Evolutionary conservation across 2,888 invertebrate species (phyloP).

Genomic region (Strigamia maritima): DNA sequence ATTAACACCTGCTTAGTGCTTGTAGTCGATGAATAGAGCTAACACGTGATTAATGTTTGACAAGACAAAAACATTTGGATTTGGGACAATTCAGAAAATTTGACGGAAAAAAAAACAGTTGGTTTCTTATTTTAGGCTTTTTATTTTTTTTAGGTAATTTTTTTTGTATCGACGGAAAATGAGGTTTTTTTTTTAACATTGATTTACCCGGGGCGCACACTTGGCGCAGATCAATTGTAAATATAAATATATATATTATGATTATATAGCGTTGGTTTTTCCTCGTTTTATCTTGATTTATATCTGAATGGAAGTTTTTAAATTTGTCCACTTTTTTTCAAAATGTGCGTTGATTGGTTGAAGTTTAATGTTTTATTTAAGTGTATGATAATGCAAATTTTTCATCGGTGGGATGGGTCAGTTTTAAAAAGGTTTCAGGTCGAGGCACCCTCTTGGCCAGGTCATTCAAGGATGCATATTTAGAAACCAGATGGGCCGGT

Average conservation of each 20-base stretch:
- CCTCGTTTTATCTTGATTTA: background rate
- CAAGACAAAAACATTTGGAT: too few relatives aligned
- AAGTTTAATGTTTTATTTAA: background rate
- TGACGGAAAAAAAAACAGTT: background rate
- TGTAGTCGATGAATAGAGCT: background rate
- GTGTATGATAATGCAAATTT: background rate
- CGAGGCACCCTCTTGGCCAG: slow-evolving; percentile 32
- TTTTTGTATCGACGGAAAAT: too few relatives aligned
- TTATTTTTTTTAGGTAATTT: too few relatives aligned
- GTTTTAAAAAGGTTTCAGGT: slow-evolving; percentile 34
- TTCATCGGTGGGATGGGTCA: slow-evolving; percentile 12
- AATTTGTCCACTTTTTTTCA: background rate
- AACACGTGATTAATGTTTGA: background rate
- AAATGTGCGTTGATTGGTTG: background rate
- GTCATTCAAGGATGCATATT: slow-evolving; percentile 34
- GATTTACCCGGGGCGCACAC: too few relatives aligned
- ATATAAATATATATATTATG: background rate
- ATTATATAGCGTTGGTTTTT: background rate
- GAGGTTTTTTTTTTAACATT: too few relatives aligned
- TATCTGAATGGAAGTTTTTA: too few relatives aligned
- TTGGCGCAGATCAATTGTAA: background rate
- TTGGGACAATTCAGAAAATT: background rate
- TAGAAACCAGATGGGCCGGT: slow-evolving; percentile 34
- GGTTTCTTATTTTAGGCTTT: too few relatives aligned
- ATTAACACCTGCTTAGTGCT: slow-evolving; percentile 6